These are phyloP conservation scores for Lontra canadensis DNA, from an alignment of 2,113 vertebrate species.

Conservation along the genomic window DNA sequence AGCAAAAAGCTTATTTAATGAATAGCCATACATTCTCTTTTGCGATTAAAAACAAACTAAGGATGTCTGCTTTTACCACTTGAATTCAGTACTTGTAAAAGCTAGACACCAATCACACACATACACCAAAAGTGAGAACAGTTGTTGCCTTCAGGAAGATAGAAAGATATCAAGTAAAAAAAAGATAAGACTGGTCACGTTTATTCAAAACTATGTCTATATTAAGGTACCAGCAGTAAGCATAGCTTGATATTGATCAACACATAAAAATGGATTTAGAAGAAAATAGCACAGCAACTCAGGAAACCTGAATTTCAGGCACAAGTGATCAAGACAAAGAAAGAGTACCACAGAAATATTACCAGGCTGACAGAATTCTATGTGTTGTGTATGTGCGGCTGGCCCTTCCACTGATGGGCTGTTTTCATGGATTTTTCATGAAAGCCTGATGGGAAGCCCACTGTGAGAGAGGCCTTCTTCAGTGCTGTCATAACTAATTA, in stretches of 20 bases:
- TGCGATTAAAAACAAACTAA: not conserved
- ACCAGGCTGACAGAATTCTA: not conserved
- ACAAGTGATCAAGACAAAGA: not conserved
- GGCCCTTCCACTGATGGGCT: not conserved
- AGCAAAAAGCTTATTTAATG: not conserved
- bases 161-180: not conserved
- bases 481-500: not conserved
- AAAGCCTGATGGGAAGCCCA: not conserved
- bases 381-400: not conserved
- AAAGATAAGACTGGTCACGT: not conserved
- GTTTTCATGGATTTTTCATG: not conserved
- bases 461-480: not conserved
- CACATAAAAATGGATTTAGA: not conserved
- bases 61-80: not conserved
- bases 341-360: not conserved
- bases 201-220: not conserved
- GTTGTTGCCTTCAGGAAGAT: not conserved
- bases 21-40: not conserved
- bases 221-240: not conserved
- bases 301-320: not conserved
- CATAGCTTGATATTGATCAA: not conserved
- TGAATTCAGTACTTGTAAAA: conserved; percentile 18
- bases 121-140: not conserved
- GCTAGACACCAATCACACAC: not conserved
- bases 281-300: not conserved